phyloP scores from a whole-genome alignment of 37 sponge, comb jelly and placozoan genomes.

The Axinella damicornis region DNA sequence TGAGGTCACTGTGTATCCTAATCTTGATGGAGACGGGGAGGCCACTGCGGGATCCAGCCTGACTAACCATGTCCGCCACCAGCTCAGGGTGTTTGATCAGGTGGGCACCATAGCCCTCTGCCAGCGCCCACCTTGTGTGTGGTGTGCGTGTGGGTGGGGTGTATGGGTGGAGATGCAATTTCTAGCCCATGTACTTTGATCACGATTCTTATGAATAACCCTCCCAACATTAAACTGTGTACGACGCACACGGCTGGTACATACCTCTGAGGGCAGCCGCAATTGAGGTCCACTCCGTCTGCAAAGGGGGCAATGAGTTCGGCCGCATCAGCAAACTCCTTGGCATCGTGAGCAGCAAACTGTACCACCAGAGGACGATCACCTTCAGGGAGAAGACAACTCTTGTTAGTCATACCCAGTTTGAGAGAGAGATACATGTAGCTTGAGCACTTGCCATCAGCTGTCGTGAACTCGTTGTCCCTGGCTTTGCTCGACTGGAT shows the following conservation, averaged over 20 bases:
- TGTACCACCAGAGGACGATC: slow-evolving; percentile 91
- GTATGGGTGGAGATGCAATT: too few species aligned
- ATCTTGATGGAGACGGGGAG: slow-evolving; percentile 93
- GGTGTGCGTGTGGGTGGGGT: too few species aligned
- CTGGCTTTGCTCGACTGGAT: slow-evolving; percentile 85
- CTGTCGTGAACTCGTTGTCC: slow-evolving; percentile 88
- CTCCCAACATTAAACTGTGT: too few species aligned
- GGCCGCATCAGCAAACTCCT: slow-evolving; percentile 87
- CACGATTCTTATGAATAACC: too few species aligned
- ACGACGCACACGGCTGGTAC: too few species aligned
- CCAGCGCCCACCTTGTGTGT: slow-evolving; percentile 85
- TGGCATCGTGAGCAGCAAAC: slow-evolving; percentile 91
- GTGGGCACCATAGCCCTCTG: slow-evolving; percentile 83
- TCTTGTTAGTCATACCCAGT: too few species aligned
- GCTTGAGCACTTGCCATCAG: slow-evolving; percentile 55
- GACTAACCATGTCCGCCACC: slow-evolving; percentile 80
- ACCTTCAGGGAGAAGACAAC: slow-evolving; percentile 1
- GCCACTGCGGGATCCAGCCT: slow-evolving; percentile 48
- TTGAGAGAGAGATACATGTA: too few species aligned
- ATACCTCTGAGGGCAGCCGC: slow-evolving; percentile 96
- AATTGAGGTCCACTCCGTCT: slow-evolving; percentile 95
- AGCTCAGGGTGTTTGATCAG: slow-evolving; percentile 80
- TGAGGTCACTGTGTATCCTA: slow-evolving; percentile 73
- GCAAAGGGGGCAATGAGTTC: slow-evolving; percentile 86
- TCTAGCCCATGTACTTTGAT: too few species aligned